A percentile compares a stretch with the other conserved stretches of the same genome.
phyloP scores from a whole-genome alignment of 2,888 invertebrate genomes.

The Digitonthophagus gazella region DNA sequence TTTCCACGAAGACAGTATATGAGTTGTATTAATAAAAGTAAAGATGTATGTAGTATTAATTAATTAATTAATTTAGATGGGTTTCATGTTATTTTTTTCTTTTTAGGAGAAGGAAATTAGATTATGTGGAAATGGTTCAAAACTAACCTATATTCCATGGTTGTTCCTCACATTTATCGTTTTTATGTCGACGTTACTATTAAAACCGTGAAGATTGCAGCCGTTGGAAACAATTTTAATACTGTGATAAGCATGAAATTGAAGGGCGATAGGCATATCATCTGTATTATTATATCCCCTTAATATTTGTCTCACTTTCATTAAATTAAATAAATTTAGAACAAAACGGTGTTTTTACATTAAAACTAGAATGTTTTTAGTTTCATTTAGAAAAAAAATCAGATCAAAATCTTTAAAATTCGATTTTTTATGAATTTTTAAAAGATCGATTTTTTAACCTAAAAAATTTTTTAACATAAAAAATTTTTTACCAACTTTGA shows the following conservation, averaged over 20 bases:
- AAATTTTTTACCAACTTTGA: too few relatives aligned
- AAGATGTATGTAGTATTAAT: constrained; percentile 62
- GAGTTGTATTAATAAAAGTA: constrained; percentile 74
- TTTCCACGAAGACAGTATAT: constrained; percentile 66
- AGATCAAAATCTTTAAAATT: too few relatives aligned
- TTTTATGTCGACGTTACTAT: neutral
- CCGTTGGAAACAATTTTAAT: neutral
- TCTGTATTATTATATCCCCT: neutral
- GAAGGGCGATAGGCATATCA: too few relatives aligned
- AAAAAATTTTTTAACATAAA: too few relatives aligned
- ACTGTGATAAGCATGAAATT: neutral
- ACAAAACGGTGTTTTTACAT: too few relatives aligned
- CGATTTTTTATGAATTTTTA: too few relatives aligned
- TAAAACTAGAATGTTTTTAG: too few relatives aligned
- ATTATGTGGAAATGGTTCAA: constrained; percentile 32
- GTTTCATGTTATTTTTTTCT: constrained; percentile 4
- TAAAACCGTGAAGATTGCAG: neutral
- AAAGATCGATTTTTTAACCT: too few relatives aligned
- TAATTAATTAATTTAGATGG: neutral
- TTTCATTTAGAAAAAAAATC: too few relatives aligned
- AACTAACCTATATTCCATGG: neutral
- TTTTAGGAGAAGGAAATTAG: constrained; percentile 35
- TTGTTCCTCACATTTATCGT: neutral
- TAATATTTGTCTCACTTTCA: neutral
- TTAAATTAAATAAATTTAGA: too few relatives aligned